Conservation (phyloP, 2,888 invertebrate genomes). For the Lasioglossum figueresi region DNA sequence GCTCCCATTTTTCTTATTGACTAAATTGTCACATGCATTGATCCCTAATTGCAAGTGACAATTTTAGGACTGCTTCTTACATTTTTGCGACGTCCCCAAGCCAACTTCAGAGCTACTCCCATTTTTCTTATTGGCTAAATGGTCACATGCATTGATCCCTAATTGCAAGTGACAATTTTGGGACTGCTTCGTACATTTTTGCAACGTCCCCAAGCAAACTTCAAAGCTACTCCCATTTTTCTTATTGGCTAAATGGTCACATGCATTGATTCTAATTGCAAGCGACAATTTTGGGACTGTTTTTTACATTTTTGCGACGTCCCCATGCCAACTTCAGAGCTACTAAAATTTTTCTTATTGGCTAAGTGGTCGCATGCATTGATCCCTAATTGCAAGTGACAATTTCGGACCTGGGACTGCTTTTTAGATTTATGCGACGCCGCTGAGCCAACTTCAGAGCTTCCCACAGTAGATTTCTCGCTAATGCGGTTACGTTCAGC, state of each 20-base stretch:
- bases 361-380: not conserved
- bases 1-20: too few relatives aligned
- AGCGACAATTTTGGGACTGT: not conserved
- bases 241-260: not conserved
- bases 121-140: too few relatives aligned
- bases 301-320: not conserved
- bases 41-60: too few relatives aligned
- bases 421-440: not conserved
- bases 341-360: not conserved
- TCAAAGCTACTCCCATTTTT: not conserved
- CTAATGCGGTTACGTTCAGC: slow-evolving; percentile 20
- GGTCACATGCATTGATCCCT: not conserved
- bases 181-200: not conserved
- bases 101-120: too few relatives aligned
- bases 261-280: not conserved
- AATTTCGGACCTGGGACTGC: not conserved
- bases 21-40: too few relatives aligned
- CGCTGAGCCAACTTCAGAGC: not conserved
- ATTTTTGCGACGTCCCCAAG: too few relatives aligned
- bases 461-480: slow-evolving; percentile 29
- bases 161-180: not conserved
- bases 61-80: too few relatives aligned
- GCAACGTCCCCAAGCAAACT: rapidly evolving
- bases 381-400: not conserved
- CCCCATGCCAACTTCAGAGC: not conserved